These are phyloP conservation scores for Planiliza haematocheilus DNA, from an alignment of 2,113 vertebrate species.

Conservation along the genomic window DNA sequence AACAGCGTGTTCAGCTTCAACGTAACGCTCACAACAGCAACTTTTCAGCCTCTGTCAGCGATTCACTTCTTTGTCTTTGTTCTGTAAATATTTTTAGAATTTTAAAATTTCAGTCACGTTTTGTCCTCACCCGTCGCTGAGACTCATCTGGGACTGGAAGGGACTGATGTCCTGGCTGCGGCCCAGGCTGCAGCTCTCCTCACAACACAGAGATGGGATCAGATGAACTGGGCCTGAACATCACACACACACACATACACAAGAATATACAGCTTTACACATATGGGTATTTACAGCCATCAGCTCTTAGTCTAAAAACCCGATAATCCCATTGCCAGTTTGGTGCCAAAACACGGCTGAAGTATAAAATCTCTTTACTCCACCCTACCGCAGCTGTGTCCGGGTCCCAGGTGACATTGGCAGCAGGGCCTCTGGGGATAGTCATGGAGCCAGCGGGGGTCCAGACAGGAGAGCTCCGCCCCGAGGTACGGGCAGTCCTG, in stretches of 20 bases:
- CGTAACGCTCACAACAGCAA: background rate
- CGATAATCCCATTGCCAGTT: background rate
- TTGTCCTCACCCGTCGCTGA: conserved; percentile 87
- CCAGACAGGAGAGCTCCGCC: conserved; percentile 91
- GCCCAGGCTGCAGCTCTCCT: conserved; percentile 85
- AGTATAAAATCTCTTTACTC: background rate
- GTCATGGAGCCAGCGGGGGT: conserved; percentile 83
- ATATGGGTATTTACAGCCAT: too few relatives aligned
- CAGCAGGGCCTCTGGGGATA: conserved; percentile 85
- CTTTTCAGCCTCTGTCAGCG: background rate
- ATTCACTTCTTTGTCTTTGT: background rate
- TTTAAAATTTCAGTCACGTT: background rate
- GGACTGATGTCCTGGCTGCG: conserved; percentile 77
- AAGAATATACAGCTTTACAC: background rate
- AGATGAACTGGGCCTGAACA: conserved; percentile 88
- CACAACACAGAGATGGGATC: conserved; percentile 90
- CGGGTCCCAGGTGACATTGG: conserved; percentile 85
- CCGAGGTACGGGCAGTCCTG: conserved; percentile 88
- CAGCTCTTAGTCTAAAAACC: background rate
- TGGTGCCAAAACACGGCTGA: too few relatives aligned
- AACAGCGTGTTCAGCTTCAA: conserved; percentile 1
- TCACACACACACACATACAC: conserved; percentile 11
- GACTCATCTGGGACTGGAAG: conserved; percentile 84
- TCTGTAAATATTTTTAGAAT: background rate
- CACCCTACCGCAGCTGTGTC: conserved; percentile 88